phyloP scores from a whole-genome alignment of 2,888 invertebrate species.

The Tricholauxania praeusta region DNA sequence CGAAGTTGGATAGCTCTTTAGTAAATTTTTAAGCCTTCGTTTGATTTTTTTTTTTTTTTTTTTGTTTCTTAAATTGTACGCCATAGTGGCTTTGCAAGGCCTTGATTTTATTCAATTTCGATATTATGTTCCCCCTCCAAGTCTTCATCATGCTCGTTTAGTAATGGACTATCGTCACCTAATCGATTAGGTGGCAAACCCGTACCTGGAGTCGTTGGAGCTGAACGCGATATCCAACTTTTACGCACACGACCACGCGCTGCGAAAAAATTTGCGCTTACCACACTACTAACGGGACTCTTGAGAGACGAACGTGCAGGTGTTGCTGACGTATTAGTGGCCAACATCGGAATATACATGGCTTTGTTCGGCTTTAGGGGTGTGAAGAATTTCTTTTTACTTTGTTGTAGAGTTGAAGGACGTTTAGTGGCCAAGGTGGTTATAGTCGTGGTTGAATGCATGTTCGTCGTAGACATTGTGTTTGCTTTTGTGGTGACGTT shows the following conservation, averaged over 20 bases:
- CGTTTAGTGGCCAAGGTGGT: conserved; percentile 50
- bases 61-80: too few species aligned
- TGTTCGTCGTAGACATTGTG: conserved; percentile 13
- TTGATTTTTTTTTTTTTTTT: too few species aligned
- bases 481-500: not conserved
- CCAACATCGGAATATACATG: conserved; percentile 76
- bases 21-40: too few species aligned
- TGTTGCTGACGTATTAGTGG: conserved; percentile 43
- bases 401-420: conserved; percentile 61
- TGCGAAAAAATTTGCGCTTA: conserved; percentile 62
- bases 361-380: conserved; percentile 73
- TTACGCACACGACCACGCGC: conserved; percentile 68
- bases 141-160: conserved; percentile 72
- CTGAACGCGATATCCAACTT: conserved; percentile 80
- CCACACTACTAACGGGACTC: conserved; percentile 63
- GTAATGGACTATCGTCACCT: conserved; percentile 76
- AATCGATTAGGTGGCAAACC: conserved; percentile 74
- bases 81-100: too few species aligned
- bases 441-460: conserved; percentile 36
- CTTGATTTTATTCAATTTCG: conserved; percentile 23
- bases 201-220: conserved; percentile 82
- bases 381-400: conserved; percentile 69
- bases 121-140: conserved; percentile 59
- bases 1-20: too few species aligned
- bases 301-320: conserved; percentile 57